Evolutionary conservation across 2,113 vertebrate genomes (phyloP), one percentile per base, ranked within the genome.

Genomic region (Chlorodrepanis virens): DNA sequence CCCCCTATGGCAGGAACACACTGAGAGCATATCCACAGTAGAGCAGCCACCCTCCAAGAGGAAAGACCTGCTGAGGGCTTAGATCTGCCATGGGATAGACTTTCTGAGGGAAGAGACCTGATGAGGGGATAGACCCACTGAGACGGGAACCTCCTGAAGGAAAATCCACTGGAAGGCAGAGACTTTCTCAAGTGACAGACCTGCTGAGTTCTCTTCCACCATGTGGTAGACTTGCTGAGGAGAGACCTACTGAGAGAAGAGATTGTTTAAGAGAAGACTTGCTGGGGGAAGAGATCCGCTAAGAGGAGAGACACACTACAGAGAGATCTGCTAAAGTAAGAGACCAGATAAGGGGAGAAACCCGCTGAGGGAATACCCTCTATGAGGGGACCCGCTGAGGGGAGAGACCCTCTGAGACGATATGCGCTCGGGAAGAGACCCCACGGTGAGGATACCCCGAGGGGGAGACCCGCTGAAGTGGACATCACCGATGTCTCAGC

Each of bases 101-200:
- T 74, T 57, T 60, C 27, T 45, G 27, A 87, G 53, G 45, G 8
- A 47, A 40, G 29, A 42, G 42, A 49, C 17, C 5, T 31, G 17
- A 20, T 33, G 28, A 67, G 24, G 17, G 28, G 12, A 47, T 4
- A 45, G 44, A 37, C 25, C 4, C 11, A 2, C 42, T 22, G 13
- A 47, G 27, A 19, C 0, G 0, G 44, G 12, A 28, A 28, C 12
- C 12, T 27, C 14, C 25, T 6, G 6, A 45, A 33, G 59, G 4
- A 16, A 25, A 49, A 37, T 33, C 14, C 23, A 15, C 15, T 23
- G 44, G 33, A 45, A 20, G 28, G 33, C 27, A 67, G 21, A 56
- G 10, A 47, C 8, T 25, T n/a, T 40, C 28, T 45, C 7, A 33
- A 28, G 21, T 24, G 45, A 33, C 17, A 60, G 14, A 27, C 31